Percentiles rank a stretch among this genome's conserved stretches.
Evolutionary conservation across 2,113 vertebrate species (phyloP).

Genomic region (Plectropomus leopardus): DNA sequence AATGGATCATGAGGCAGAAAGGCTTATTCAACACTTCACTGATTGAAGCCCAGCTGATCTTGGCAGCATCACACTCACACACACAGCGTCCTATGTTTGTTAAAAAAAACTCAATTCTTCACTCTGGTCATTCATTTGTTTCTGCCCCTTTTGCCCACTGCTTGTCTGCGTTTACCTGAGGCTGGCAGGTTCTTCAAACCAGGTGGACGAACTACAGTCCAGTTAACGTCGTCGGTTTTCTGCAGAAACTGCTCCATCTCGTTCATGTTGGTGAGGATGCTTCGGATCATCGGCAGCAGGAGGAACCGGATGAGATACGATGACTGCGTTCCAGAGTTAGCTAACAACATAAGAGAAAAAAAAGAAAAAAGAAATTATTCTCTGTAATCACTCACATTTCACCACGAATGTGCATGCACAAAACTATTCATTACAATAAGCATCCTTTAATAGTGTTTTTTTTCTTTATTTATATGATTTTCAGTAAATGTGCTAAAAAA

Average conservation of each 20-base stretch:
- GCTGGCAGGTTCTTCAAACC: slow-evolving; percentile 83
- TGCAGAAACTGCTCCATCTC: slow-evolving; percentile 85
- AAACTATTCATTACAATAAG: not conserved
- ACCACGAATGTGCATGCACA: not conserved
- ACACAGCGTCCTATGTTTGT: too few species aligned
- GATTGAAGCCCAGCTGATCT: too few species aligned
- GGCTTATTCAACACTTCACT: not conserved
- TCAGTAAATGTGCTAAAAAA: too few species aligned
- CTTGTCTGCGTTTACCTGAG: slow-evolving; percentile 76
- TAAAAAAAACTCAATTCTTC: too few species aligned
- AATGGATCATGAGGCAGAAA: slow-evolving; percentile 15
- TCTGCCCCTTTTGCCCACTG: not conserved
- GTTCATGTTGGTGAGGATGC: slow-evolving; percentile 85
- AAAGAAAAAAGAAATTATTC: not conserved
- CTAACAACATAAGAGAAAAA: slow-evolving; percentile 60
- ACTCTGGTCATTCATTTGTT: not conserved
- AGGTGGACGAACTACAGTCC: slow-evolving; percentile 86
- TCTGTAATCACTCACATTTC: not conserved
- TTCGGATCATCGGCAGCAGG: slow-evolving; percentile 86
- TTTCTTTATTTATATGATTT: too few species aligned
- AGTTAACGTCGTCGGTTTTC: slow-evolving; percentile 81
- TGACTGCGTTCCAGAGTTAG: slow-evolving; percentile 77
- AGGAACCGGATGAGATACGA: slow-evolving; percentile 83
- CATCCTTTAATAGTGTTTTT: too few species aligned
- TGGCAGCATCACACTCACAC: not conserved